Percentiles rank a stretch among this genome's conserved stretches.
Conservation (phyloP, 2,797 vertebrate species). For the Mionectes olivaceus region DNA sequence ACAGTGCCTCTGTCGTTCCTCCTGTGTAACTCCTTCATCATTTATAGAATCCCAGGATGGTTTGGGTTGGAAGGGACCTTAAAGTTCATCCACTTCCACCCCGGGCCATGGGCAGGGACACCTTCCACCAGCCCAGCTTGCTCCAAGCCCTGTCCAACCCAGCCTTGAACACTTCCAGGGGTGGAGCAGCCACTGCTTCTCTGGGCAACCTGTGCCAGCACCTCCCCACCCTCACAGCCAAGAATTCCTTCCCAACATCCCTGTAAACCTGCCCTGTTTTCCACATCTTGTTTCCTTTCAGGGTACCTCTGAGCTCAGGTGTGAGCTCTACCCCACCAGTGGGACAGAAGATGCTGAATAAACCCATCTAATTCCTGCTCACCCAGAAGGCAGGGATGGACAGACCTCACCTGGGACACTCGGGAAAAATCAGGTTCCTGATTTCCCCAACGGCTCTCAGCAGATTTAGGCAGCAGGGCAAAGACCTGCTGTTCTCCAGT, state of each 20-base stretch:
- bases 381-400: neutral
- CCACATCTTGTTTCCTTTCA: neutral
- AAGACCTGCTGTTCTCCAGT: neutral
- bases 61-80: neutral
- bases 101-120: neutral
- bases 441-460: neutral
- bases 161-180: neutral
- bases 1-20: neutral
- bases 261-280: neutral
- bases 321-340: neutral
- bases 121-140: rapidly evolving
- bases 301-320: neutral
- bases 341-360: neutral
- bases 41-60: neutral
- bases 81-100: neutral
- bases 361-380: neutral
- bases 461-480: neutral
- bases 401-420: neutral
- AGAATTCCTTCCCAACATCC: neutral
- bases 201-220: neutral
- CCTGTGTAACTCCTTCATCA: neutral
- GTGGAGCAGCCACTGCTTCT: neutral
- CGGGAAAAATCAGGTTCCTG: rapidly evolving
- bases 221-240: rapidly evolving
- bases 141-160: rapidly evolving